These are phyloP conservation scores for Cecidostiba fungosa DNA, from an alignment of 2,888 invertebrate genomes.

Conservation along the genomic window DNA sequence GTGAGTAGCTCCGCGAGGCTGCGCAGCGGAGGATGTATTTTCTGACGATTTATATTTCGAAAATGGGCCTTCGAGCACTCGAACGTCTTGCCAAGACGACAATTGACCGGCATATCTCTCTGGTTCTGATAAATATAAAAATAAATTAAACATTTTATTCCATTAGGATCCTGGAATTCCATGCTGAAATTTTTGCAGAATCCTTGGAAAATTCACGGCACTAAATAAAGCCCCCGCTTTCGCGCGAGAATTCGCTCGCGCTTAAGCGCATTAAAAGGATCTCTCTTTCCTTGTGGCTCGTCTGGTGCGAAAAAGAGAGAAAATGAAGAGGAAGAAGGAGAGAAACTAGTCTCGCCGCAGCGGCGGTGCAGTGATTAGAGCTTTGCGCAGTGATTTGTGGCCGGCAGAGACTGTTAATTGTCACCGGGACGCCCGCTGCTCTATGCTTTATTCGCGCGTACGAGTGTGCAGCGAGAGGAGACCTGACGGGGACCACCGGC, in stretches of 20 bases:
- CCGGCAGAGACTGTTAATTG: slow-evolving; percentile 75
- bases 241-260: slow-evolving; percentile 22
- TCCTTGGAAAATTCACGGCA: slow-evolving; percentile 18
- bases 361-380: slow-evolving; percentile 73
- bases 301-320: slow-evolving; percentile 21
- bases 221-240: background rate
- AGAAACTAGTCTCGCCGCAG: slow-evolving; percentile 41
- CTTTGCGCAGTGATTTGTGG: slow-evolving; percentile 76
- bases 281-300: background rate
- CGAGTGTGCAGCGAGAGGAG: slow-evolving; percentile 57
- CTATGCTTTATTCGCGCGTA: slow-evolving; percentile 45
- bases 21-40: background rate
- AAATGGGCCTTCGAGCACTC: too few species aligned
- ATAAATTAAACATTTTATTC: too few species aligned
- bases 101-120: too few species aligned
- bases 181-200: too few species aligned
- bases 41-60: background rate
- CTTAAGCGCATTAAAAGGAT: slow-evolving; percentile 53
- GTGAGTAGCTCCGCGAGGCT: slow-evolving; percentile 30
- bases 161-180: too few species aligned
- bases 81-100: too few species aligned
- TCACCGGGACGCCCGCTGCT: slow-evolving; percentile 72
- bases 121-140: too few species aligned
- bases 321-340: slow-evolving; percentile 29
- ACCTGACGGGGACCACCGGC: slow-evolving; percentile 64